Conservation (phyloP, 2,797 vertebrate species). For the Propithecus perrieri region DNA sequence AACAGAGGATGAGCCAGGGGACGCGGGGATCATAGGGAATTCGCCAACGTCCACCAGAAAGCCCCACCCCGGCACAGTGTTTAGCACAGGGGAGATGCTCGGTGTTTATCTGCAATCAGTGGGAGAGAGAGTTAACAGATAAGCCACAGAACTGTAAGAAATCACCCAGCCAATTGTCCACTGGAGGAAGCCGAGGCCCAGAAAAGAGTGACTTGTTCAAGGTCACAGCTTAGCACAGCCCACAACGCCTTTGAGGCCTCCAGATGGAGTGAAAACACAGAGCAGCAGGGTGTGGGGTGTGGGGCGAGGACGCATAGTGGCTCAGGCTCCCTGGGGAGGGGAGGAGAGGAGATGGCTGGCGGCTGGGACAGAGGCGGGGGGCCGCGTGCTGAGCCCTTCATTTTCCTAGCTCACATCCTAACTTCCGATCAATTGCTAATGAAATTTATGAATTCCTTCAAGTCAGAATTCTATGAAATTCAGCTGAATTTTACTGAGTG, state of each 20-base stretch:
- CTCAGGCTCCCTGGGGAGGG: neutral
- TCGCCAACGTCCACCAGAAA: rapidly evolving
- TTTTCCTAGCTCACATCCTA: neutral
- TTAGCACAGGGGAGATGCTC: neutral
- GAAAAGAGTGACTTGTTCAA: neutral
- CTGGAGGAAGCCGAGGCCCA: neutral
- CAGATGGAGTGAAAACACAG: too few species aligned
- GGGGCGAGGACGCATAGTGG: neutral
- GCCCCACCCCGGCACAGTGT: rapidly evolving
- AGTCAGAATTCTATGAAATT: neutral
- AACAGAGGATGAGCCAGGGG: neutral
- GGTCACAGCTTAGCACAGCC: rapidly evolving
- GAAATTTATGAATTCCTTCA: neutral
- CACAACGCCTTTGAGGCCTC: neutral
- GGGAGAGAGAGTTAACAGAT: neutral
- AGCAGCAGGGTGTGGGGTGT: neutral
- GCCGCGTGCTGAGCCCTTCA: too few species aligned
- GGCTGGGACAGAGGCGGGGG: neutral
- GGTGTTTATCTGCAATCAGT: too few species aligned
- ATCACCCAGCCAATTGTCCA: too few species aligned
- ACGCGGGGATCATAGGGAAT: neutral
- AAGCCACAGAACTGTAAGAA: neutral
- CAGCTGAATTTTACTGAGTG: neutral
- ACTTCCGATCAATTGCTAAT: too few species aligned
- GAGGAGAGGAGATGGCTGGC: neutral